Conservation (phyloP, 2,797 vertebrate genomes). For the Pelodytes ibericus region DNA sequence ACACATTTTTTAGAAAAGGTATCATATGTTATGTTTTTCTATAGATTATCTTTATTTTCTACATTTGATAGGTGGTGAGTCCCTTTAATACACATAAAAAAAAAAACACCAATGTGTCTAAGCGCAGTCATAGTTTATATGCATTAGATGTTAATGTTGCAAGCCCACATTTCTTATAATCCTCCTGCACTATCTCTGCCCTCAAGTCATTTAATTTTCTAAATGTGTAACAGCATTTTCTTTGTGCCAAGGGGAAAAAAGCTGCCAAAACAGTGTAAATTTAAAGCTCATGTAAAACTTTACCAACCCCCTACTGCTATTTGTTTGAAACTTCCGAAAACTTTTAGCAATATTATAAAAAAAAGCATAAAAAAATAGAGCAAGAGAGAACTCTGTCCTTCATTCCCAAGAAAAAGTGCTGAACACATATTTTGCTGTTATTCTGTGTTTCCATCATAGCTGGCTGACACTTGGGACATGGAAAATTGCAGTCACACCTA, state of each 20-base stretch:
- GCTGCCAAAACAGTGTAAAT: slow-evolving; percentile 30
- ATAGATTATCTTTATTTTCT: no score
- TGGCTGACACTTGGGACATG: slow-evolving; percentile 32
- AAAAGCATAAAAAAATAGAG: slow-evolving; percentile 2
- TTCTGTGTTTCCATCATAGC: slow-evolving; percentile 28
- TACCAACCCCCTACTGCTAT: slow-evolving; percentile 25
- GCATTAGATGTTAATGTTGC: slow-evolving; percentile 32
- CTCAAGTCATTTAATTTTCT: slow-evolving; percentile 49
- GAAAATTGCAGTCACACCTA: slow-evolving; percentile 47
- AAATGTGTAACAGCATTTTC: slow-evolving; percentile 30
- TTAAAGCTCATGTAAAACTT: slow-evolving; percentile 22
- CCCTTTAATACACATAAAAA: slow-evolving; percentile 7
- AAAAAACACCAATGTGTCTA: background rate
- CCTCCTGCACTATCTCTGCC: slow-evolving; percentile 29
- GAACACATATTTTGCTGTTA: slow-evolving; percentile 41
- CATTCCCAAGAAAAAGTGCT: slow-evolving; percentile 40
- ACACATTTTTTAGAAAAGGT: no score
- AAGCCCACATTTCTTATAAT: slow-evolving; percentile 24
- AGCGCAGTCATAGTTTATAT: slow-evolving; percentile 22
- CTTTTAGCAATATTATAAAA: slow-evolving; percentile 8
- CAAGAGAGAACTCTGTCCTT: slow-evolving; percentile 27
- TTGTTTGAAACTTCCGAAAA: slow-evolving; percentile 35
- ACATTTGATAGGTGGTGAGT: no score
- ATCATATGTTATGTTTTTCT: no score
- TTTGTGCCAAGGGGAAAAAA: slow-evolving; percentile 39